Evolutionary conservation across 2,113 vertebrate genomes (phyloP), one percentile per base, ranked within the genome.

Genomic region (Gymnobelideus leadbeateri): DNA sequence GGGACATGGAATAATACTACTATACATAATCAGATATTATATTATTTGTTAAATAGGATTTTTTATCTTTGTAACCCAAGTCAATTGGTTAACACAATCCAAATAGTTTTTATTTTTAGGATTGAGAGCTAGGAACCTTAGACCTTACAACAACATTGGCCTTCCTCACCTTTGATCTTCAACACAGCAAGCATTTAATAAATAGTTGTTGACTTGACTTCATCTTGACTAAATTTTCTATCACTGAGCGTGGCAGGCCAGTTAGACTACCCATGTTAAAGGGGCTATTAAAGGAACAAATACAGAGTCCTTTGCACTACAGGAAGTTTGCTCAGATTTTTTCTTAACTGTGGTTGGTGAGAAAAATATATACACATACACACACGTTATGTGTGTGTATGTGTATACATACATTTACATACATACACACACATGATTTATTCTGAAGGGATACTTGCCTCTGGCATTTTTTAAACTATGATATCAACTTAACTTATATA

Each of bases 141-240:
- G 52, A 23, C 68, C 54, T 94, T 50, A 90, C 77, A 91, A 77
- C 92, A 89, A 94, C 43, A 95, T 77, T 47, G 90, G 89, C 28
- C 51, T 97, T n/a, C 54, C 51, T 46, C 37, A 77, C 61, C 11
- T 77, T n/a, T 14, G 7, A n/a, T n/a, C 31, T 77, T 77, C 61
- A 77, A n/a, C 31, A 77, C 5, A n/a, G 3, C 31, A 77, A 31
- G 61, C 14, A n/a, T 11, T 77, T 77, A 68, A 68, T 37, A n/a
- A 19, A 77, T 37, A 77, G 31, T n/a, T 77, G 37, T 77, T 77
- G 31, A 77, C 61, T 14, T 68, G 57, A 37, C 31, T 77, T n/a
- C 61, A 77, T n/a, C 61, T 68, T 77, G 61, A n/a, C 61, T n/a
- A 68, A 68, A 68, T n/a, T n/a, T 37, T n/a, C 14, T 37, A n/a